Evolutionary conservation across 1,140 invertebrate species (phyloP), one percentile per base, ranked within the genome.

Genomic region (Oreohelix idahoensis): DNA sequence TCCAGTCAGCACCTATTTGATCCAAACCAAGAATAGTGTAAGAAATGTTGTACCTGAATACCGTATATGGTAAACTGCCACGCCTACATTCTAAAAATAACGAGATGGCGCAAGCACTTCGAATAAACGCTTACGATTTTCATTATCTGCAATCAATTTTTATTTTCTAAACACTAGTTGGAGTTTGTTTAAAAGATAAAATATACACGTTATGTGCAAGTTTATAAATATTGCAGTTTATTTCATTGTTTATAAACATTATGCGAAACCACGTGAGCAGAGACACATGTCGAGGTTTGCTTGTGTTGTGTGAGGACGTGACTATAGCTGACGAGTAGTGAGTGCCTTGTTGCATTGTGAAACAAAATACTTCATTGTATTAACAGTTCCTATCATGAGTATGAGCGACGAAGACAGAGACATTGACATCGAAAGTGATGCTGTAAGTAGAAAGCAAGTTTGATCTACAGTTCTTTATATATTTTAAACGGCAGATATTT

Each of bases 351-450:
- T n/a, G 5, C 17, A 58, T n/a, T 58, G 53, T 45, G 42, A 45
- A 8, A 45, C 15, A n/a, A n/a, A n/a, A n/a, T n/a, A n/a, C 26
- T 58, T 58, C 53, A n/a, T 58, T 58, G 5, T 58, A 5, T 13
- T 5, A 58, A n/a, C 53, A 15, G n/a, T 66, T 35, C 29, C 29
- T 29, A 32, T 8, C 5, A 75, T 82, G 71, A 82, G 80, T 82
- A 79, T 79, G 77, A 79, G 77, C 36, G 80, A 82, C 39, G 80
- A 82, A 75, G 80, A 82, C 39, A 69, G 80, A 75, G 80, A 82
- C 38, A 82, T 82, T 29, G 80, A 82, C 80, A 82, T 82, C 58
- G 80, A 82, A 82, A 82, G 80, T 75, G 80, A 82, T 82, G 80
- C 80, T 63, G 80, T 82, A 82, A 82, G 80, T 82, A 8, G 26